Base-by-base conservation (phyloP, 1,140 invertebrate genomes). In the Leptinotarsa lineolata region DNA sequence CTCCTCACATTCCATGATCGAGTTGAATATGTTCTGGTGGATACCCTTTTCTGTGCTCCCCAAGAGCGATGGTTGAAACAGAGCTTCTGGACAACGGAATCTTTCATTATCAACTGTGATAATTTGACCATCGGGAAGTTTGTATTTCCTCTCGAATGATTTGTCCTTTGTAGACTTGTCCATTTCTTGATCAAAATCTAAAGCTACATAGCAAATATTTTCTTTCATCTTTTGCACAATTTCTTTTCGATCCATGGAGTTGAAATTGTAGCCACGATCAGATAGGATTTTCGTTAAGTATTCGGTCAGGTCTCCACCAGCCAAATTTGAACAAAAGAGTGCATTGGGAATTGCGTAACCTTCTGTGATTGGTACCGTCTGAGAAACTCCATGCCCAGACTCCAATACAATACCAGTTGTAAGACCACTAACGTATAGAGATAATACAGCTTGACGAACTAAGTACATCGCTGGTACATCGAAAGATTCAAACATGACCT, bases 131-230 rank as follows among this genome's bases (percentile, higher is more conserved):
- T 92, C 92, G 77, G 91, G 92, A 67, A 93, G 85, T 85, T 93
- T 91, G 63, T 92, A 93, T 67, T 88, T 90, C 86, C 95, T 95
- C 85, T 95, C 94, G 79, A 96, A 86, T 5, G 93, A 94, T 77
- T 91, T 94, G 82, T 92, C 93, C 78, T 92, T 91, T 74, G 94
- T 93, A 76, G 95, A 94, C 72, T 94, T 96, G 81, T 92, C 93
- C 95, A 97, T 97, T 88, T 97, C 95, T 87, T 96, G 94, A 87
- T 97, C 95, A 84, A 96, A 97, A 88, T 97, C 95, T 24, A 97
- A 88, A 65, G 95, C 95, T 68, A 97, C 94, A 84, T 96, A 96
- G 89, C 94, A 95, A 65, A 96, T 87, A 85, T 96, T 96, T 85
- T 96, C 94, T 86, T 95, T 97, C 87, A 97, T 95, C 87, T 97